phyloP scores from a whole-genome alignment of 2,113 vertebrate species.

The Nannobrachium achirus region DNA sequence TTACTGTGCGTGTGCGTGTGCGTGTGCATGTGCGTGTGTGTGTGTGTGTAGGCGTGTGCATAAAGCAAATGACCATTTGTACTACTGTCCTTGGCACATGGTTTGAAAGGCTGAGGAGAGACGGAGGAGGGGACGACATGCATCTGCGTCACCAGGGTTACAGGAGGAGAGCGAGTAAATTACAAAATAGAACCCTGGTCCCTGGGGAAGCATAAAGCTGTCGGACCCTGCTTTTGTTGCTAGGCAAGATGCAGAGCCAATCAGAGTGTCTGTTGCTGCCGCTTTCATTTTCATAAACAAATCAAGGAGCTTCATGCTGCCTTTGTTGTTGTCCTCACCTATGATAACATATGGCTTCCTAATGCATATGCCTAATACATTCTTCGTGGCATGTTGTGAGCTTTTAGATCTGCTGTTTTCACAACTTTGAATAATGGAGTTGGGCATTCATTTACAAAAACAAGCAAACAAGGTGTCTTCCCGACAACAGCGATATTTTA shows the following conservation, averaged over 20 bases:
- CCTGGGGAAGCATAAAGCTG: slow-evolving; percentile 40
- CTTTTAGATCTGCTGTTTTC: no score
- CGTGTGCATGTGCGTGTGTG: background rate
- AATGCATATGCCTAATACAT: background rate
- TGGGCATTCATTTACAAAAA: no score
- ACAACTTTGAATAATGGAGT: no score
- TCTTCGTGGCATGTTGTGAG: background rate
- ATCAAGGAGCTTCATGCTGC: slow-evolving; percentile 46
- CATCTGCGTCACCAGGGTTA: slow-evolving; percentile 66
- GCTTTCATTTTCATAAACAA: slow-evolving; percentile 46
- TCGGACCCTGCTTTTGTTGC: slow-evolving; percentile 60
- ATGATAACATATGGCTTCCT: slow-evolving; percentile 30
- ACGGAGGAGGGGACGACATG: slow-evolving; percentile 34
- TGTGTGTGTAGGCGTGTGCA: background rate
- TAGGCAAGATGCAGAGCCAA: slow-evolving; percentile 61
- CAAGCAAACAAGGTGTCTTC: no score
- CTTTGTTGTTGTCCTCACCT: slow-evolving; percentile 22
- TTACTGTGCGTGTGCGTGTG: slow-evolving; percentile 9
- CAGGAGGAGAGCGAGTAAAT: slow-evolving; percentile 56
- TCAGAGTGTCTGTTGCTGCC: slow-evolving; percentile 46
- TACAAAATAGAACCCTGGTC: slow-evolving; percentile 27
- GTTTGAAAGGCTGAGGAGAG: slow-evolving; percentile 34
- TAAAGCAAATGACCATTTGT: slow-evolving; percentile 31
- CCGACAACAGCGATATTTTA: no score
- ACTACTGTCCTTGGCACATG: slow-evolving; percentile 23